Evolutionary conservation across 2,113 vertebrate genomes (phyloP).

Genomic region (Lepisosteus oculatus): DNA sequence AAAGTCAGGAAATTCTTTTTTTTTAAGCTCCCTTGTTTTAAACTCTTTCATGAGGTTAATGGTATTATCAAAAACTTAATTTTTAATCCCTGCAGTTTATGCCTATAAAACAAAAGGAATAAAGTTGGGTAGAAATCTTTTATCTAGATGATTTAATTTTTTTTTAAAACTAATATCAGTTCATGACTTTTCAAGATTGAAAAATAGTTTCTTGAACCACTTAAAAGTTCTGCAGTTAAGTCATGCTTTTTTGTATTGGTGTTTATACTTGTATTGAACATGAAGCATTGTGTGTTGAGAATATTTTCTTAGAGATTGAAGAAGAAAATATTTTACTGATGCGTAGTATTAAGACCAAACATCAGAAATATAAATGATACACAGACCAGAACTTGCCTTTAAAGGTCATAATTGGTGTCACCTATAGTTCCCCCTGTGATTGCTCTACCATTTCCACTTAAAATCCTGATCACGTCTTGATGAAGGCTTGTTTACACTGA

Average conservation of each 20-base stretch:
- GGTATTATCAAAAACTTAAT: slow-evolving; percentile 11
- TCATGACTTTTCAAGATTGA: background rate
- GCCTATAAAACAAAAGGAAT: background rate
- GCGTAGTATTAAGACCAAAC: too few relatives aligned
- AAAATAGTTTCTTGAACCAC: background rate
- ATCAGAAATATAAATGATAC: too few relatives aligned
- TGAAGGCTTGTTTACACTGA: background rate
- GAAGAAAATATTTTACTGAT: too few relatives aligned
- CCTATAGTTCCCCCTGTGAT: too few relatives aligned
- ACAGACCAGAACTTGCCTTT: too few relatives aligned
- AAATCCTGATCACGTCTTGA: background rate
- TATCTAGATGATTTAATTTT: background rate
- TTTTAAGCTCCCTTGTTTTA: slow-evolving; percentile 16
- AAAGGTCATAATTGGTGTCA: too few relatives aligned
- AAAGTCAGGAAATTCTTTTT: slow-evolving; percentile 16
- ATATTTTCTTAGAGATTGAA: too few relatives aligned
- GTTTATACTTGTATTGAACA: background rate
- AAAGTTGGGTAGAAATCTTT: background rate
- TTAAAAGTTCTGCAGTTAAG: too few relatives aligned
- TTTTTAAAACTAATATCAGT: too few relatives aligned
- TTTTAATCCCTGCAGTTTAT: background rate
- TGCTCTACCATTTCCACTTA: background rate
- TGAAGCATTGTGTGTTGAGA: background rate
- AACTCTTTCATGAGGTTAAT: slow-evolving; percentile 18
- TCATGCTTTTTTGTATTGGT: too few relatives aligned